A percentile compares a stretch with the other conserved stretches of the same genome.
These are phyloP conservation scores for Echinops telfairi DNA, from an alignment of 2,113 vertebrate species.

Conservation along the genomic window DNA sequence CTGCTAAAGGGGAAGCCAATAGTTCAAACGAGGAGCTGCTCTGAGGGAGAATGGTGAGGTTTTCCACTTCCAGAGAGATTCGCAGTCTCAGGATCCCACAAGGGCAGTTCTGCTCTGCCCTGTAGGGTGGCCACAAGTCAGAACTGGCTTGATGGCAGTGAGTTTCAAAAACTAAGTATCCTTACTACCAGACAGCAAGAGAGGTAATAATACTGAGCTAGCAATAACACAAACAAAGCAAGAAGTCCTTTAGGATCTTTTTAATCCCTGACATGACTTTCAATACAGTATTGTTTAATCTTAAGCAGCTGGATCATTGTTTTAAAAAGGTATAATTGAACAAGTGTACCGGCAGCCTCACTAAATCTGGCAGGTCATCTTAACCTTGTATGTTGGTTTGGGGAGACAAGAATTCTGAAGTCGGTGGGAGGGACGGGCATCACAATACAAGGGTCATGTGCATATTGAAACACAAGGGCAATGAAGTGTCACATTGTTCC, in stretches of 20 bases:
- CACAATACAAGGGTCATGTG: not conserved
- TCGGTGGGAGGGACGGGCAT: not conserved
- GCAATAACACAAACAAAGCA: not conserved
- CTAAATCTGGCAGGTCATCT: constrained; percentile 13
- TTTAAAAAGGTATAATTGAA: constrained; percentile 50
- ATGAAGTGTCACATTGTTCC: constrained; percentile 50
- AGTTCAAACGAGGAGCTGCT: too few species aligned
- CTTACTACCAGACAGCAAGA: not conserved
- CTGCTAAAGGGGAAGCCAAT: too few species aligned
- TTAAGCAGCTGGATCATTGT: constrained; percentile 1
- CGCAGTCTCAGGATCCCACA: too few species aligned
- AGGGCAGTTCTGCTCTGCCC: too few species aligned
- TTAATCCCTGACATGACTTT: constrained; percentile 43
- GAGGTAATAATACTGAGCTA: not conserved
- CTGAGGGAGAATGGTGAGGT: too few species aligned
- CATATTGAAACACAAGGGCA: constrained; percentile 42
- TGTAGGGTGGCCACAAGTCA: too few species aligned
- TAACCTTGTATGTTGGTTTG: constrained; percentile 42
- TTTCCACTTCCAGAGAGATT: too few species aligned
- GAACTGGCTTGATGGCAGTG: too few species aligned
- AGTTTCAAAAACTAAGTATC: not conserved
- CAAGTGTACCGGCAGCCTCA: not conserved
- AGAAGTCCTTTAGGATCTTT: constrained; percentile 27
- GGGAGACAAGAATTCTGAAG: not conserved
- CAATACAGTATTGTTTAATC: constrained; percentile 36